Percentiles rank a stretch among this genome's conserved stretches.
These are phyloP conservation scores for Panzeria rudis DNA, from an alignment of 2,888 invertebrate genomes.

Conservation along the genomic window DNA sequence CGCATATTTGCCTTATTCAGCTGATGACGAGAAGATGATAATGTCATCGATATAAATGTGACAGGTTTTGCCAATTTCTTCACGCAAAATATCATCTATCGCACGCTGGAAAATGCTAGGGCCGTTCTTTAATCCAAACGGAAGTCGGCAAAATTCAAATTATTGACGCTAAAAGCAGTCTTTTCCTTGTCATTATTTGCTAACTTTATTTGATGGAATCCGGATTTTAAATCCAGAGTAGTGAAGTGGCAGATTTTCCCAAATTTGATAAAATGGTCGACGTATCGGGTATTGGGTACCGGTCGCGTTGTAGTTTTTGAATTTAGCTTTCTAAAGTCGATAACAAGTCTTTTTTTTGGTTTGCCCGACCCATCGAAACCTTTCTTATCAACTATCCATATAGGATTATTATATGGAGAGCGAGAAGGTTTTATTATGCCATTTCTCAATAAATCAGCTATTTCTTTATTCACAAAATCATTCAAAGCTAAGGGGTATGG, in stretches of 20 bases:
- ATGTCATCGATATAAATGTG: slow-evolving; percentile 70
- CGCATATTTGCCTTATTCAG: slow-evolving; percentile 24
- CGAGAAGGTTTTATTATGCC: too few species aligned
- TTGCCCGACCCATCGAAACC: slow-evolving; percentile 22
- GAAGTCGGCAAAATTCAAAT: slow-evolving; percentile 77
- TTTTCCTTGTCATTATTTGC: slow-evolving; percentile 40
- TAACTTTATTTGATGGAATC: too few species aligned
- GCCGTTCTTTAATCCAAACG: slow-evolving; percentile 4
- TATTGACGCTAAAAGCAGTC: slow-evolving; percentile 20
- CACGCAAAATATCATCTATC: slow-evolving; percentile 2
- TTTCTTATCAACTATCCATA: slow-evolving; percentile 52
- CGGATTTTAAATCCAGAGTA: slow-evolving; percentile 43
- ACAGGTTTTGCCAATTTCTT: slow-evolving; percentile 1
- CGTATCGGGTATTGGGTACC: slow-evolving; percentile 24
- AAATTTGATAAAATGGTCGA: slow-evolving; percentile 47
- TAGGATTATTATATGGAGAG: too few species aligned
- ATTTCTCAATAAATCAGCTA: too few species aligned
- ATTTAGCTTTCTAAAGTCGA: too few species aligned
- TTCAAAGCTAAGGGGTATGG: too few species aligned
- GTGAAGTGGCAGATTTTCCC: slow-evolving; percentile 39
- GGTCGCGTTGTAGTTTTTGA: slow-evolving; percentile 20
- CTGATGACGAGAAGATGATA: slow-evolving; percentile 52
- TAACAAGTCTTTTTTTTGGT: slow-evolving; percentile 18
- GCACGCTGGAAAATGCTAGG: slow-evolving; percentile 15
- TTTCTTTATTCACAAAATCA: too few species aligned